phyloP scores from a whole-genome alignment of 2,888 invertebrate genomes.

The Ochropacha duplaris region DNA sequence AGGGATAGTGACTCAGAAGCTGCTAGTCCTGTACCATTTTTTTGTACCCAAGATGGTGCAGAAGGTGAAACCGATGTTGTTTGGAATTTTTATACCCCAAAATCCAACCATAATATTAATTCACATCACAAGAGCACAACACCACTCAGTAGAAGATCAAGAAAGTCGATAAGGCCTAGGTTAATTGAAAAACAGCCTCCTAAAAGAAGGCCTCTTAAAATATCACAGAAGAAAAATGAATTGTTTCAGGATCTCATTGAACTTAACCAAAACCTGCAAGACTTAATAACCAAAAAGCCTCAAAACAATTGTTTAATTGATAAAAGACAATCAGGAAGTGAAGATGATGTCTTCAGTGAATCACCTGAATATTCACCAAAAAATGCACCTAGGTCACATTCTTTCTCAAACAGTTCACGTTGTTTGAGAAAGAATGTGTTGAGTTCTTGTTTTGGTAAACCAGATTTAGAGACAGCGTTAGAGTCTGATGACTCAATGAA shows the following conservation, averaged over 20 bases:
- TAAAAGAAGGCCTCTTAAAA: conserved; percentile 53
- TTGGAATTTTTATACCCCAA: conserved; percentile 80
- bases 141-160: conserved; percentile 64
- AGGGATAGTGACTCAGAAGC: conserved; percentile 74
- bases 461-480: conserved; percentile 63
- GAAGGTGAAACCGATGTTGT: conserved; percentile 77
- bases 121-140: conserved; percentile 62
- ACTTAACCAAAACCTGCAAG: conserved; percentile 70
- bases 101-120: conserved; percentile 51
- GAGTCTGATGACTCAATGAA: conserved; percentile 81
- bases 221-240: conserved; percentile 63
- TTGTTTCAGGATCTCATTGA: conserved; percentile 70
- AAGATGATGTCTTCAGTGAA: conserved; percentile 69
- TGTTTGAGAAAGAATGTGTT: conserved; percentile 71
- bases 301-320: conserved; percentile 28
- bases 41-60: conserved; percentile 77
- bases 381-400: conserved; percentile 49
- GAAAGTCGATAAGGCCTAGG: conserved; percentile 52
- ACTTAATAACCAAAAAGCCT: conserved; percentile 57
- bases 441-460: conserved; percentile 68
- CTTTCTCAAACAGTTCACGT: conserved; percentile 49
- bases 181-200: conserved; percentile 56
- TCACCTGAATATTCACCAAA: conserved; percentile 66
- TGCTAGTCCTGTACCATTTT: conserved; percentile 74
- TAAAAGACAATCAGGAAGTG: conserved; percentile 56